phyloP scores from a whole-genome alignment of 2,888 invertebrate genomes.

The Ormyrus nitidulus region DNA sequence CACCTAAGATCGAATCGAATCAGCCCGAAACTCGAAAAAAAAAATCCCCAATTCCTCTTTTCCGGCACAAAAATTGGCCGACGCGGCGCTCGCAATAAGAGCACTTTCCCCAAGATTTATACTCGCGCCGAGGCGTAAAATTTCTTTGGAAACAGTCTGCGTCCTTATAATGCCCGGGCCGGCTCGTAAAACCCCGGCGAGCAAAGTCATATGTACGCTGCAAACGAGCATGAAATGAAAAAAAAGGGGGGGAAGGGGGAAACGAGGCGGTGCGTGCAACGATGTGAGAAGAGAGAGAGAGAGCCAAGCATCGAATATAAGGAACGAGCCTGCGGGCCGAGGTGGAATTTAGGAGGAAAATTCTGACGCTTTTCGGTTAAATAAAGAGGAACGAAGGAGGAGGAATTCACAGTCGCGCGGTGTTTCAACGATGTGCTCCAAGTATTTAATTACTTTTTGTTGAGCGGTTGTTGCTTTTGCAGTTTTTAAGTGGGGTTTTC shows the following conservation, averaged over 20 bases:
- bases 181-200: constrained; percentile 14
- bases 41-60: background rate
- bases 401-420: too few species aligned
- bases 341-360: too few species aligned
- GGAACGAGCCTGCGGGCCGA: too few species aligned
- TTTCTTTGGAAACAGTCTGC: background rate
- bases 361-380: too few species aligned
- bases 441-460: too few species aligned
- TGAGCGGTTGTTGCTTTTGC: too few species aligned
- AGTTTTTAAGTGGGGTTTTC: too few species aligned
- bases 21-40: background rate
- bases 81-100: background rate
- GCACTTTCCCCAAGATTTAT: constrained; percentile 11
- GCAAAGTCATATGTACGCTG: background rate
- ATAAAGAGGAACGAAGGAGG: too few species aligned
- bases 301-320: background rate
- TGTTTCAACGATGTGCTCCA: too few species aligned
- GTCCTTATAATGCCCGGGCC: background rate
- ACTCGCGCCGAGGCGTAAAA: background rate
- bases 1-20: too few species aligned
- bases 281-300: background rate
- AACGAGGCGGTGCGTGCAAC: background rate
- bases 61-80: background rate
- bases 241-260: too few species aligned
- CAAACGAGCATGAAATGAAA: too few species aligned